Percentiles rank a stretch among this genome's conserved stretches.
Conservation (phyloP, 2,888 invertebrate genomes). For the Tryphoninae sp. region DNA sequence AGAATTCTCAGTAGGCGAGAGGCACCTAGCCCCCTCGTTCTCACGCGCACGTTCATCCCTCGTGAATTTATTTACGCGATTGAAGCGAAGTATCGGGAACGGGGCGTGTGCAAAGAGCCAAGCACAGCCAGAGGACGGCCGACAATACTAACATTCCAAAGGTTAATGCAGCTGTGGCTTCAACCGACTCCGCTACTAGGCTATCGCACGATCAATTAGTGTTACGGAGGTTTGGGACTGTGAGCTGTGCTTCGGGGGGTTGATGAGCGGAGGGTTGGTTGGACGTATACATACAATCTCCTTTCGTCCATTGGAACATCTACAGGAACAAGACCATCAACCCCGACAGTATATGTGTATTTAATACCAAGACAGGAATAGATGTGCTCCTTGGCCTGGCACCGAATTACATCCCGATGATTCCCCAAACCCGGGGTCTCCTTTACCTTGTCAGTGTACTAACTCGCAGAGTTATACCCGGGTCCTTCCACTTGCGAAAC, state of each 20-base stretch:
- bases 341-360: neutral
- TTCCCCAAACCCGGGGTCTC: neutral
- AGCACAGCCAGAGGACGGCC: constrained; percentile 8
- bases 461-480: neutral
- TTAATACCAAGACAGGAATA: neutral
- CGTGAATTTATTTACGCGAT: constrained; percentile 66
- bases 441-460: neutral
- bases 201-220: constrained; percentile 61
- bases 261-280: neutral
- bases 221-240: constrained; percentile 40
- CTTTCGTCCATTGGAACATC: constrained; percentile 31
- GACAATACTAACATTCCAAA: constrained; percentile 43
- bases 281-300: constrained; percentile 27
- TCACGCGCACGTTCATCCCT: constrained; percentile 35
- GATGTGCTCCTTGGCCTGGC: neutral
- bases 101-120: constrained; percentile 29
- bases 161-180: constrained; percentile 55
- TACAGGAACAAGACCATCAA: neutral
- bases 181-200: constrained; percentile 44
- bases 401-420: neutral
- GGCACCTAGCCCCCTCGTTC: constrained; percentile 19
- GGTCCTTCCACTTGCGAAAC: neutral
- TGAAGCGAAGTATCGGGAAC: constrained; percentile 36
- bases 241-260: constrained; percentile 20
- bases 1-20: constrained; percentile 31